Conservation (phyloP, 2,888 invertebrate species). For the Eupithecia pulchellata region DNA sequence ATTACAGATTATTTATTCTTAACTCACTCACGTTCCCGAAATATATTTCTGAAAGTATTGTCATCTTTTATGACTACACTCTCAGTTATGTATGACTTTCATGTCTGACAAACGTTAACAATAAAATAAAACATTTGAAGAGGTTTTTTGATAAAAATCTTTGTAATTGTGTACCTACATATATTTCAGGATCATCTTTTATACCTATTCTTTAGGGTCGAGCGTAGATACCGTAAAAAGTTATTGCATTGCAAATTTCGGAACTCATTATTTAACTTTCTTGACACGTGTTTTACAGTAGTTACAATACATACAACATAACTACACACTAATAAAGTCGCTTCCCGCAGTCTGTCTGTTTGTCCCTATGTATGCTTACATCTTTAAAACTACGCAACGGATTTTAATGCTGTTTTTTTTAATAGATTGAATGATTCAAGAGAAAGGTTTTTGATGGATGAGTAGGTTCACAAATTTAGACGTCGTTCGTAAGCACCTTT, state of each 20-base stretch:
- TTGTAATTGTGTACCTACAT: background rate
- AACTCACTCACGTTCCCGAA: background rate
- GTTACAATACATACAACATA: too few species aligned
- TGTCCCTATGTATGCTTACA: too few species aligned
- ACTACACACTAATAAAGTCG: too few species aligned
- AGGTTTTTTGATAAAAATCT: background rate
- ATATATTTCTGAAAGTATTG: conserved; percentile 3
- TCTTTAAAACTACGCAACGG: too few species aligned
- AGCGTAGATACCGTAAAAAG: too few species aligned
- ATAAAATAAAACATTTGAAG: background rate
- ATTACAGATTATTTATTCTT: background rate
- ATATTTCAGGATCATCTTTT: background rate
- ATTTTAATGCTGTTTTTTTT: too few species aligned
- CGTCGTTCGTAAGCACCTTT: background rate
- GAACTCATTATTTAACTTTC: background rate
- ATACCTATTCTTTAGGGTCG: background rate
- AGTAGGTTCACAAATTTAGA: background rate
- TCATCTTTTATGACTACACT: background rate
- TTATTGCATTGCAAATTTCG: too few species aligned
- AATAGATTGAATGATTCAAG: too few species aligned
- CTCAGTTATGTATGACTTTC: conserved; percentile 5
- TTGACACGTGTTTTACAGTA: background rate
- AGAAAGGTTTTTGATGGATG: background rate
- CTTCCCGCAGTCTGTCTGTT: too few species aligned
- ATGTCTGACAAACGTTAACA: background rate